Base-by-base conservation (phyloP, 2,888 invertebrate genomes). In the Drosophila testacea region DNA sequence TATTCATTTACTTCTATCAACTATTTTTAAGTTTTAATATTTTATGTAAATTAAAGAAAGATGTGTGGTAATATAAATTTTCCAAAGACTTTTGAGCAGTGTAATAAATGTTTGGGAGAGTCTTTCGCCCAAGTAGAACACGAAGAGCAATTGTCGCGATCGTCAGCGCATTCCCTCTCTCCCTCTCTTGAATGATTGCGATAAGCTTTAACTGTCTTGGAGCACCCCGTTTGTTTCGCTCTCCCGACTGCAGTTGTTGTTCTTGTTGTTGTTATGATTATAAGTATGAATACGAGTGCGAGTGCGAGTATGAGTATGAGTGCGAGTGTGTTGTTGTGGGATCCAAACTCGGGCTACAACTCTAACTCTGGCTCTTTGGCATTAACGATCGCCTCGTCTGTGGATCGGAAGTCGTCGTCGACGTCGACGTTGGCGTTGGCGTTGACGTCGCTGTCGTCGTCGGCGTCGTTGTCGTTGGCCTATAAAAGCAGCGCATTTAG, bases 401-500 rank as follows among this genome's bases (percentile, higher is more conserved):
- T 63, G 59, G 70, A 79, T 68, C 78, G 61, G 60, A 54, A 60
- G 50, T 11, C 55, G 56, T 38, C 59, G 54, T 54, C 36, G 44
- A n/a, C 57, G 50, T 36, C 48, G 47, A 16, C 52, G 59, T 32
- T 56, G 48, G 6, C 56, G 39, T 46, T 41, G 55, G 11, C 48
- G 59, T 50, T 44, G 62, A 41, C 48, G 65, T 71, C 77, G 77
- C 36, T 36, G 64, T 11, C 36, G 39, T 38, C 22, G 56, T 44
- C 52, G 39, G 10, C 56, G 62, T 38, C 44, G 55, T 55, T 46
- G 65, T 55, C 22, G 27, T 28, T 66, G 55, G 77, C 78, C 90
- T 91, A 90, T 90, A 90, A 91, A 90, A 91, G 82, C 81, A 55
- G 78, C 74, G 71, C 83, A 91, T 91, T 91, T 91, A 86, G 88